A percentile compares a stretch with the other conserved stretches of the same genome.
Evolutionary conservation across 2,888 invertebrate species (phyloP).

Genomic region (Tuberolachnus salignus): DNA sequence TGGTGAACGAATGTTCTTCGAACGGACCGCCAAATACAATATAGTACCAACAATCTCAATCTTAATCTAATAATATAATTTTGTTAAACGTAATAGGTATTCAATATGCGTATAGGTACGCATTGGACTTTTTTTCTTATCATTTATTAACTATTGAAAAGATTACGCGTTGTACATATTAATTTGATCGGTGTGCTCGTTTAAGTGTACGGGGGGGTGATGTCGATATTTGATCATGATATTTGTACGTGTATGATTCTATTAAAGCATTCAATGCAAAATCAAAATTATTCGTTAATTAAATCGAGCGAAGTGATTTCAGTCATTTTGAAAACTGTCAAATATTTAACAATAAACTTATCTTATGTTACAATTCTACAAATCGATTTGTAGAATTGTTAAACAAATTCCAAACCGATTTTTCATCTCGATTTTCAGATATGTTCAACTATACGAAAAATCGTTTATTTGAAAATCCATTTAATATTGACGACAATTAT

Average conservation of each 20-base stretch:
- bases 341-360: not conserved
- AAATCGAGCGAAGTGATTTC: not conserved
- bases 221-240: too few relatives aligned
- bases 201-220: too few relatives aligned
- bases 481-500: not conserved
- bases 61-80: too few relatives aligned
- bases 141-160: too few relatives aligned
- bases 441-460: not conserved
- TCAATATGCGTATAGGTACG: too few relatives aligned
- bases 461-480: conserved; percentile 19
- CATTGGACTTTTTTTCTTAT: too few relatives aligned
- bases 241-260: not conserved
- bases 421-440: not conserved
- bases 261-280: not conserved
- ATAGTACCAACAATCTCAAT: too few relatives aligned
- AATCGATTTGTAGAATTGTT: not conserved
- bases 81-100: too few relatives aligned
- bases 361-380: not conserved
- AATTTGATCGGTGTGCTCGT: too few relatives aligned
- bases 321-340: conserved; percentile 1
- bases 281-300: not conserved
- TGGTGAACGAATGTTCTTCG: too few relatives aligned
- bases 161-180: too few relatives aligned
- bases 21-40: too few relatives aligned
- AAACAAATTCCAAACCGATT: not conserved